Evolutionary conservation across 2,888 invertebrate species (phyloP).

Genomic region (Torymus texanus): DNA sequence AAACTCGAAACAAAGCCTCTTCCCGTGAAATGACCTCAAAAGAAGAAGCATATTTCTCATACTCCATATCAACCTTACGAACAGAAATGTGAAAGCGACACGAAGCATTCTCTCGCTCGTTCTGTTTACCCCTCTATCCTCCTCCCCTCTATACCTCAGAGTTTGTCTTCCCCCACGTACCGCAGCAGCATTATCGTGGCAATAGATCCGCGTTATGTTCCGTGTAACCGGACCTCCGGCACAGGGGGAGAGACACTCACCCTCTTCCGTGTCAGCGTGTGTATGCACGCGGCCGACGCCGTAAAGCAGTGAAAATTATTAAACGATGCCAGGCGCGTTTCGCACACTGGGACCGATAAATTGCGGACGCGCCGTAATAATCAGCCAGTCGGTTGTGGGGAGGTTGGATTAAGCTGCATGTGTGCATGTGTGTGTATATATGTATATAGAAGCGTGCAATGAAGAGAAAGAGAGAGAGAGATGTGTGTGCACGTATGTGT

Average conservation of each 20-base stretch:
- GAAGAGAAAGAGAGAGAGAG: too few relatives aligned
- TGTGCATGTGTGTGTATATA: too few relatives aligned
- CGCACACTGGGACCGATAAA: constrained; percentile 31
- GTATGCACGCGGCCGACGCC: not conserved
- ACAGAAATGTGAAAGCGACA: not conserved
- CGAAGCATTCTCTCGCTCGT: constrained; percentile 12
- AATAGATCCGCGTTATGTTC: constrained; percentile 41
- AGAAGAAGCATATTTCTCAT: too few relatives aligned
- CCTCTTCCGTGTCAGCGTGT: not conserved
- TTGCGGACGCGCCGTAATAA: constrained; percentile 1
- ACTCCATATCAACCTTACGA: too few relatives aligned
- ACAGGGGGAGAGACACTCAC: not conserved
- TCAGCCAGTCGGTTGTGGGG: not conserved
- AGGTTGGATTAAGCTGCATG: not conserved
- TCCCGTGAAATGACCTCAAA: too few relatives aligned
- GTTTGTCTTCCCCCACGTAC: constrained; percentile 27
- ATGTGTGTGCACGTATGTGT: too few relatives aligned
- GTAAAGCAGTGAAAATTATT: constrained; percentile 39
- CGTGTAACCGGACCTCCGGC: constrained; percentile 9
- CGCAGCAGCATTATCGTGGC: constrained; percentile 33
- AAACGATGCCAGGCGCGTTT: constrained; percentile 28
- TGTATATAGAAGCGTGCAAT: too few relatives aligned
- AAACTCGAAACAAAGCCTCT: too few relatives aligned
- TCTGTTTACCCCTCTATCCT: constrained; percentile 26
- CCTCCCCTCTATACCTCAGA: not conserved